Evolutionary conservation across 2,888 invertebrate species (phyloP).

Genomic region (Andricus quercusramuli): DNA sequence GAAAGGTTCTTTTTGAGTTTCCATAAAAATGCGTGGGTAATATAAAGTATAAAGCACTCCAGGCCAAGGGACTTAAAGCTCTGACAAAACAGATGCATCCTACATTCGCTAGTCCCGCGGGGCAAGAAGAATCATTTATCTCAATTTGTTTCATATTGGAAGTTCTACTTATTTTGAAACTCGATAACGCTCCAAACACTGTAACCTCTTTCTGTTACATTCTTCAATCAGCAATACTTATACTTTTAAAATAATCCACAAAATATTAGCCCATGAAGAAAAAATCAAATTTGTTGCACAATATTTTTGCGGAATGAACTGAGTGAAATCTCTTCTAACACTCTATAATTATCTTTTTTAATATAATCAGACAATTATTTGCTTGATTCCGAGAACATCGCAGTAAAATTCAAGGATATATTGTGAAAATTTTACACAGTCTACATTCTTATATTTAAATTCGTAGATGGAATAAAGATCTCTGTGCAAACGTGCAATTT

Average conservation of each 20-base stretch:
- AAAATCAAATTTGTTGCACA: too few relatives aligned
- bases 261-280: too few relatives aligned
- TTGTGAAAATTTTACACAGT: not conserved
- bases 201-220: not conserved
- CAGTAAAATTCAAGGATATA: not conserved
- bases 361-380: not conserved
- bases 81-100: not conserved
- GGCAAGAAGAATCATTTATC: constrained; percentile 7
- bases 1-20: constrained; percentile 15
- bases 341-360: not conserved
- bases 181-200: too few relatives aligned
- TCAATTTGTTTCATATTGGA: constrained; percentile 18
- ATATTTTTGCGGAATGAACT: too few relatives aligned
- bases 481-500: constrained; percentile 11
- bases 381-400: not conserved
- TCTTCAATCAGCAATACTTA: not conserved
- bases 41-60: not conserved
- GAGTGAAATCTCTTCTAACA: not conserved
- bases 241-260: too few relatives aligned
- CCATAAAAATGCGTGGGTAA: not conserved
- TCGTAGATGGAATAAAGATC: constrained; percentile 11
- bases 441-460: constrained; percentile 19
- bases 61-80: constrained; percentile 9
- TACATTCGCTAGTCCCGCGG: not conserved
- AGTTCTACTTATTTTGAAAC: not conserved